Conservation (phyloP, 2,797 vertebrate species). For the Heliangelus exortis region DNA sequence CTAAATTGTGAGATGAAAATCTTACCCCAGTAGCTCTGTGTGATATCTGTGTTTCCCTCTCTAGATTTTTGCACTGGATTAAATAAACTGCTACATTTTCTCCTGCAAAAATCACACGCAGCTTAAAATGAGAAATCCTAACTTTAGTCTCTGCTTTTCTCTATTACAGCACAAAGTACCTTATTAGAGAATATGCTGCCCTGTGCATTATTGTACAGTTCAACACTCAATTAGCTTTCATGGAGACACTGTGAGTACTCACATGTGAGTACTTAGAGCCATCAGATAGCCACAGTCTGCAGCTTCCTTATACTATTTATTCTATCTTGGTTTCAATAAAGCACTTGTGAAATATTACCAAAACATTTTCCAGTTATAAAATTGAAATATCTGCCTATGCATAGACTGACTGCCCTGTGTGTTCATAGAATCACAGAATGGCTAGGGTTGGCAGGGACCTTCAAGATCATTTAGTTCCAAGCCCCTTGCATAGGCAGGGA, state of each 20-base stretch:
- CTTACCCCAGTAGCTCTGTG: neutral
- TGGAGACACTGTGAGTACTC: neutral
- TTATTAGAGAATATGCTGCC: neutral
- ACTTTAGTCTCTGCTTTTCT: neutral
- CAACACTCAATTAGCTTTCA: neutral
- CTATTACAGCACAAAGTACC: neutral
- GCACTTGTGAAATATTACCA: neutral
- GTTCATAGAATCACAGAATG: too few relatives aligned
- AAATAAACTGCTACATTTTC: neutral
- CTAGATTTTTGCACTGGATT: neutral
- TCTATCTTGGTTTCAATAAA: neutral
- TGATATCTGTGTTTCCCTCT: neutral
- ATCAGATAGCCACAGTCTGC: neutral
- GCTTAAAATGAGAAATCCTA: neutral
- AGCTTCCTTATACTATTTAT: neutral
- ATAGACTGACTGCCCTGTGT: neutral
- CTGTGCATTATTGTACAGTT: fast-evolving
- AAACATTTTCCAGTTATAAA: neutral
- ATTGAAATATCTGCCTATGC: neutral
- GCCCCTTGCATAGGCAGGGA: too few relatives aligned
- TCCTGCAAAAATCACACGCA: neutral
- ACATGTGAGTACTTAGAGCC: neutral
- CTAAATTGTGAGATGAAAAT: neutral
- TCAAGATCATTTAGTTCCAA: too few relatives aligned
- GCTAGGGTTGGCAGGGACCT: too few relatives aligned